Evolutionary conservation across 1,140 invertebrate genomes (phyloP).

Genomic region (Saccostrea echinata): DNA sequence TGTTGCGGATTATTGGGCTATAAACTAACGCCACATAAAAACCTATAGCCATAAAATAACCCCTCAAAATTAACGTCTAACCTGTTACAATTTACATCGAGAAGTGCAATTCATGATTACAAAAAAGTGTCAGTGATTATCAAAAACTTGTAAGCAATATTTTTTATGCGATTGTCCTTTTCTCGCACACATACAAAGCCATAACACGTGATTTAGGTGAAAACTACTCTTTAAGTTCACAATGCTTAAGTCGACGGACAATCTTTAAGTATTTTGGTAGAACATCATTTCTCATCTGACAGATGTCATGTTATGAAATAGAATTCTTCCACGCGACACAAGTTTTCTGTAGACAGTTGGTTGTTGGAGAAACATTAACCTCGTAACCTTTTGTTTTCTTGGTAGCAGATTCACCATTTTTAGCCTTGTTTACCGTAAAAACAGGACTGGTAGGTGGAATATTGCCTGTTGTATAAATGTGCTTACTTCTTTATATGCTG

Average conservation of each 20-base stretch:
- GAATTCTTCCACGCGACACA: not conserved
- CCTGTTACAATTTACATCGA: constrained; percentile 13
- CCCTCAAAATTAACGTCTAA: not conserved
- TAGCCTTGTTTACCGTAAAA: not conserved
- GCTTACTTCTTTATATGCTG: not conserved
- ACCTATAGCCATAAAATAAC: constrained; percentile 21
- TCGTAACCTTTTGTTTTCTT: constrained; percentile 20
- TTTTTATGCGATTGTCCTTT: constrained; percentile 8
- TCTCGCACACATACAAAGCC: not conserved
- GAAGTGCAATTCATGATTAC: constrained; percentile 32
- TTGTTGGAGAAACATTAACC: constrained; percentile 29
- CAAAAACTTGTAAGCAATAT: not conserved
- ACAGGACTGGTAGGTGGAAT: not conserved
- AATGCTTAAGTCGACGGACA: not conserved
- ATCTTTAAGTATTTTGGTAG: not conserved
- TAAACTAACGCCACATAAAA: constrained; percentile 21
- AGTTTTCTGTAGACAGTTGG: not conserved
- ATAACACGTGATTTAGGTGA: constrained; percentile 6
- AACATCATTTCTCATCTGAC: constrained; percentile 11
- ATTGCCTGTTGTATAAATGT: not conserved
- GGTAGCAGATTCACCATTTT: not conserved
- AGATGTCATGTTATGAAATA: constrained; percentile 14
- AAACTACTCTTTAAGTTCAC: constrained; percentile 15
- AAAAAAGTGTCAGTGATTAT: constrained; percentile 28
- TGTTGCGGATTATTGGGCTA: constrained; percentile 10